Evolutionary conservation across 2,113 vertebrate species (phyloP).

Genomic region (Vimba vimba): DNA sequence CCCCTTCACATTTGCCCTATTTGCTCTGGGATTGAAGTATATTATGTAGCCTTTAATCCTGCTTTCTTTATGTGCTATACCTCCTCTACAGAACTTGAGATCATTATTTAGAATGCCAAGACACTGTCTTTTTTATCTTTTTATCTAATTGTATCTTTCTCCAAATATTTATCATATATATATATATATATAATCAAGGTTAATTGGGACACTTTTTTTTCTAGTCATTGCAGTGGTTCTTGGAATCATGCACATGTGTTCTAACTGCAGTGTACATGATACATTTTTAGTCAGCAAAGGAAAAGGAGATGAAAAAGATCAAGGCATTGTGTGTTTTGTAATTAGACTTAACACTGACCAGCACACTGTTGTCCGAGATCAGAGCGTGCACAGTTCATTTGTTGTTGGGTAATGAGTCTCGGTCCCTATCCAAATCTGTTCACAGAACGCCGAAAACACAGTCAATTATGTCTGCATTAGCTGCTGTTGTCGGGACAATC

Average conservation of each 20-base stretch:
- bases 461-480: constrained; percentile 86
- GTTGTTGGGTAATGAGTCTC: constrained; percentile 76
- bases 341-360: constrained; percentile 78
- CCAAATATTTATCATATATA: not conserved
- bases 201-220: too few relatives aligned
- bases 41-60: constrained; percentile 76
- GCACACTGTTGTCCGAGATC: constrained; percentile 68
- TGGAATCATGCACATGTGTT: not conserved
- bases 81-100: not conserved
- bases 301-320: constrained; percentile 60
- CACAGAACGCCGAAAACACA: constrained; percentile 79
- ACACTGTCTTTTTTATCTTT: not conserved
- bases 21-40: constrained; percentile 80
- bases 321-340: constrained; percentile 63
- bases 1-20: constrained; percentile 73
- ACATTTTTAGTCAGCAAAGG: not conserved
- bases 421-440: constrained; percentile 74
- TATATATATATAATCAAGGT: too few relatives aligned
- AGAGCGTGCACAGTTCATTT: constrained; percentile 77
- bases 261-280: not conserved
- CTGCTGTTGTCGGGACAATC: constrained; percentile 73
- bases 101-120: not conserved
- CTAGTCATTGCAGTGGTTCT: too few relatives aligned
- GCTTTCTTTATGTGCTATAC: constrained; percentile 55
- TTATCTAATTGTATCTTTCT: not conserved